Evolutionary conservation across 53 echinoderm and acorn worm genomes (phyloP).

Genomic region (Mesocentrotus franciscanus): DNA sequence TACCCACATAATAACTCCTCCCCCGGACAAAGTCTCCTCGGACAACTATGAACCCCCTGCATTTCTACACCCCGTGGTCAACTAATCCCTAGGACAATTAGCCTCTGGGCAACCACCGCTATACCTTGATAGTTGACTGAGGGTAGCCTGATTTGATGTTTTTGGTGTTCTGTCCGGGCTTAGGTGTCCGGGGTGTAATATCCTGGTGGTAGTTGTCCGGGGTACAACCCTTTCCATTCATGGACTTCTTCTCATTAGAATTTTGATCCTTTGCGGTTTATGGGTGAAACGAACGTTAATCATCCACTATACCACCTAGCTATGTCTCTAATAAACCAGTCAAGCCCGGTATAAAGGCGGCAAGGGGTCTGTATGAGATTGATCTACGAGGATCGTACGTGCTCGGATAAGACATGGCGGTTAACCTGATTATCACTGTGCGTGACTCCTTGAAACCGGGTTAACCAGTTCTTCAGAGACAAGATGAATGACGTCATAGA

Average conservation of each 20-base stretch:
- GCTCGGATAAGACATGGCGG: not conserved
- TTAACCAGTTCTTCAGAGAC: not conserved
- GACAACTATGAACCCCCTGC: no score
- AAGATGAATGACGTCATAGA: constrained; percentile 4
- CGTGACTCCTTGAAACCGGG: not conserved
- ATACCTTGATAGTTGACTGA: no score
- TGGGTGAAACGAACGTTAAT: not conserved
- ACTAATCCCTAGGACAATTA: no score
- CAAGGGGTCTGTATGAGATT: not conserved
- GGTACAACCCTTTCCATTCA: not conserved
- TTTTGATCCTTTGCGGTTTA: not conserved
- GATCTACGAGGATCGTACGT: constrained; percentile 1
- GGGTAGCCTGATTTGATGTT: no score
- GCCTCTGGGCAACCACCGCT: no score
- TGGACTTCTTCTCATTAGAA: not conserved
- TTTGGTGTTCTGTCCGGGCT: not conserved
- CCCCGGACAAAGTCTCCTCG: no score
- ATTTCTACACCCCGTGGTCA: no score
- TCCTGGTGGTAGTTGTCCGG: not conserved
- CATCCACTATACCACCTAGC: not conserved
- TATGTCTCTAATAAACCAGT: not conserved
- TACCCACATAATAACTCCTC: no score
- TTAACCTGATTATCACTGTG: not conserved
- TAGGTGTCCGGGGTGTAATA: not conserved
- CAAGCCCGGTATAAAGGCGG: not conserved